These are phyloP conservation scores for Accipiter virgatus DNA, from an alignment of 2,113 vertebrate species.

Conservation along the genomic window DNA sequence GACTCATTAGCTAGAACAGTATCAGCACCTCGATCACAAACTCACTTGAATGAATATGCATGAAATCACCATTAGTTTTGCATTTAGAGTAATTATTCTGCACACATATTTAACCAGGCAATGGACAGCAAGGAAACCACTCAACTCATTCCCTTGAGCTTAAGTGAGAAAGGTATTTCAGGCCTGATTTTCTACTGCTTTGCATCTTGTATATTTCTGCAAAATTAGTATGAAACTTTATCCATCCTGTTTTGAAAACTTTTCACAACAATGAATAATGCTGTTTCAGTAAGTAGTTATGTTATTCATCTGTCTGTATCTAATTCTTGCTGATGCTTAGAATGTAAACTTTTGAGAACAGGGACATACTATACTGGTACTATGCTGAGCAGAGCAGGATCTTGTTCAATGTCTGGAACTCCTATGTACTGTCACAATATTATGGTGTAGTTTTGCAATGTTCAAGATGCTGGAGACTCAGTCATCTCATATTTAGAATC, in stretches of 20 bases:
- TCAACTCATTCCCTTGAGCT: neutral
- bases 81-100: conserved; percentile 12
- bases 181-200: neutral
- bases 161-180: neutral
- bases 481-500: neutral
- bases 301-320: neutral
- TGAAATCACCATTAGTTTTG: conserved; percentile 52
- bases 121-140: neutral
- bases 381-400: neutral
- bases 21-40: neutral
- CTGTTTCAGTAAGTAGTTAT: neutral
- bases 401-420: neutral
- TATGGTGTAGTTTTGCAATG: neutral
- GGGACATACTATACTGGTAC: neutral
- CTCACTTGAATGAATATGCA: conserved; percentile 35
- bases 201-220: neutral
- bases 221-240: neutral
- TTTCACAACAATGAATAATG: neutral
- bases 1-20: conserved; percentile 33
- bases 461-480: neutral
- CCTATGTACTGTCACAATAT: neutral
- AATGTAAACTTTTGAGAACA: conserved; percentile 25
- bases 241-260: conserved; percentile 1
- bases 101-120: conserved; percentile 19
- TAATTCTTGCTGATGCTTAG: conserved; percentile 11